These are phyloP conservation scores for Penaeus chinensis DNA, from an alignment of 1,140 invertebrate genomes.

Conservation along the genomic window DNA sequence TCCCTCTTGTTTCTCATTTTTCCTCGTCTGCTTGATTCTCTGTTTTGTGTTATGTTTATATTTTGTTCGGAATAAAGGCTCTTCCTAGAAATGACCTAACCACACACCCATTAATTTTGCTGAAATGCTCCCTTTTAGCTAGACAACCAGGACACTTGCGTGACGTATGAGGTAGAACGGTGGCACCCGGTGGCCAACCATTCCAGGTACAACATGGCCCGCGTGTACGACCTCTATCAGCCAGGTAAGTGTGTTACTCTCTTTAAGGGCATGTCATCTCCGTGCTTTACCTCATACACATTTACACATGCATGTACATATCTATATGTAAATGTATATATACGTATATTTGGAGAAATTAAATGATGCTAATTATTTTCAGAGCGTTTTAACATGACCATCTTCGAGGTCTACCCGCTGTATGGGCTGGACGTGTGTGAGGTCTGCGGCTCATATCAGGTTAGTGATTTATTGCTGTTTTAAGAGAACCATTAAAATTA, in stretches of 20 bases:
- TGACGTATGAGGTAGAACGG: slow-evolving; percentile 70
- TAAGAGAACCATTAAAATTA: background rate
- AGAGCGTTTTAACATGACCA: slow-evolving; percentile 73
- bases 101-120: background rate
- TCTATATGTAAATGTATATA: background rate
- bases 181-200: slow-evolving; percentile 76
- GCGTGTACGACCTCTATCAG: slow-evolving; percentile 74
- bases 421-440: slow-evolving; percentile 75
- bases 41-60: too few species aligned
- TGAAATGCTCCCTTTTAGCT: slow-evolving; percentile 63
- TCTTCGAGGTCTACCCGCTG: slow-evolving; percentile 73
- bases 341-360: background rate
- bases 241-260: slow-evolving; percentile 69
- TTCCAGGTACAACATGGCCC: slow-evolving; percentile 72
- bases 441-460: slow-evolving; percentile 76
- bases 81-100: slow-evolving; percentile 63
- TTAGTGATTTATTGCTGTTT: background rate
- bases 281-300: background rate
- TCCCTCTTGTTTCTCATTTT: too few species aligned
- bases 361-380: slow-evolving; percentile 67
- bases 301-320: background rate
- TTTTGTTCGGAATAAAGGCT: background rate
- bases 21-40: background rate
- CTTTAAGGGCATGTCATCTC: background rate
- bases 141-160: slow-evolving; percentile 68